These are phyloP conservation scores for Ischnus inquisitorius DNA, from an alignment of 2,888 invertebrate species.

Conservation along the genomic window DNA sequence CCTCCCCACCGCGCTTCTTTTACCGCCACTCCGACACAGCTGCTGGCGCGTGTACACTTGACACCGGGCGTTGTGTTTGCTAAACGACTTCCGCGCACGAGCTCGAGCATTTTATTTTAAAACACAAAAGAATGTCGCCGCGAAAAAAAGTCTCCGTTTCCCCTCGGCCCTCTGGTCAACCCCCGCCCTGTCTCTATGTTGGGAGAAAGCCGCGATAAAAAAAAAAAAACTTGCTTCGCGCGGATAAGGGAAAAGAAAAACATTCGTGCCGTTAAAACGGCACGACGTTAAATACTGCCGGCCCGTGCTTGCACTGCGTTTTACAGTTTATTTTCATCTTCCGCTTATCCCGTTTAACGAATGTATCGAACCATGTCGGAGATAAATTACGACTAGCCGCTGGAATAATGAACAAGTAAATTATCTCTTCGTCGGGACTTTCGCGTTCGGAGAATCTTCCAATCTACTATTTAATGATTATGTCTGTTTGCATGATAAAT, in stretches of 20 bases:
- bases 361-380: background rate
- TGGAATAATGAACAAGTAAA: too few relatives aligned
- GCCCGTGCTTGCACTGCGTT: background rate
- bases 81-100: conserved; percentile 32
- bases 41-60: conserved; percentile 35
- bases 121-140: conserved; percentile 39
- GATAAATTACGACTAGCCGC: background rate
- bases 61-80: conserved; percentile 35
- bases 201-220: background rate
- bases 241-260: conserved; percentile 17
- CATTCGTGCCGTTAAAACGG: conserved; percentile 3
- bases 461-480: too few relatives aligned
- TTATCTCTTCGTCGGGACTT: too few relatives aligned
- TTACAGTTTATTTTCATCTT: background rate
- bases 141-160: conserved; percentile 20
- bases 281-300: background rate
- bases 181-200: conserved; percentile 8
- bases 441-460: too few relatives aligned
- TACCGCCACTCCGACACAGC: conserved; percentile 24
- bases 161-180: conserved; percentile 3
- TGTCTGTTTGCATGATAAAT: too few relatives aligned
- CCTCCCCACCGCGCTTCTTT: too few relatives aligned
- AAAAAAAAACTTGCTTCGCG: background rate
- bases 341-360: background rate
- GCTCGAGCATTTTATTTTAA: conserved; percentile 35